These are phyloP conservation scores for Labrus mixtus DNA, from an alignment of 2,113 vertebrate species.

Conservation along the genomic window DNA sequence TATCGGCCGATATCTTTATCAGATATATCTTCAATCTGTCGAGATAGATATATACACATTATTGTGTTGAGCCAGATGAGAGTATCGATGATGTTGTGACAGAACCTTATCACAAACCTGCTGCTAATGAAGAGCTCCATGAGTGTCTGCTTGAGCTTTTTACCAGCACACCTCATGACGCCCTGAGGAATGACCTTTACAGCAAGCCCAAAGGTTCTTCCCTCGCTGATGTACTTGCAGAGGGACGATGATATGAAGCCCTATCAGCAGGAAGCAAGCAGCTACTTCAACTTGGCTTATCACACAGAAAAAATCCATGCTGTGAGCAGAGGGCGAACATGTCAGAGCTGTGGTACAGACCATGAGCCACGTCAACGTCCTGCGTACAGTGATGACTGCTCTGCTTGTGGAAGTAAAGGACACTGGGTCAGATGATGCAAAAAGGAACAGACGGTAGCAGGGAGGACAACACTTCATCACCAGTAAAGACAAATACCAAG, in stretches of 20 bases:
- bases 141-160: background rate
- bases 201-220: background rate
- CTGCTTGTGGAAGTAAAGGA: background rate
- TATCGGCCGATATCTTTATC: too few species aligned
- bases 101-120: slow-evolving; percentile 3
- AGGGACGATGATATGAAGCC: slow-evolving; percentile 7
- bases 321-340: background rate
- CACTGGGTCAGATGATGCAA: slow-evolving; percentile 8
- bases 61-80: background rate
- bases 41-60: too few species aligned
- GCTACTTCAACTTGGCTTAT: slow-evolving; percentile 11
- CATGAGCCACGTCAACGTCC: slow-evolving; percentile 23
- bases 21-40: too few species aligned
- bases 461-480: background rate
- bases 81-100: slow-evolving; percentile 25
- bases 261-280: slow-evolving; percentile 21
- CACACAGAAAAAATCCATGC: slow-evolving; percentile 7
- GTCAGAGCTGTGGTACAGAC: slow-evolving; percentile 5
- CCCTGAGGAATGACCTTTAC: background rate
- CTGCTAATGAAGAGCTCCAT: background rate
- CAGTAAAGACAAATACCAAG: too few species aligned
- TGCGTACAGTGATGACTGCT: slow-evolving; percentile 21
- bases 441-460: background rate
- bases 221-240: background rate
- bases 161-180: background rate